Percentiles rank a stretch among this genome's conserved stretches.
Conservation (phyloP, 2,797 vertebrate genomes). For the Malurus leucopterus region DNA sequence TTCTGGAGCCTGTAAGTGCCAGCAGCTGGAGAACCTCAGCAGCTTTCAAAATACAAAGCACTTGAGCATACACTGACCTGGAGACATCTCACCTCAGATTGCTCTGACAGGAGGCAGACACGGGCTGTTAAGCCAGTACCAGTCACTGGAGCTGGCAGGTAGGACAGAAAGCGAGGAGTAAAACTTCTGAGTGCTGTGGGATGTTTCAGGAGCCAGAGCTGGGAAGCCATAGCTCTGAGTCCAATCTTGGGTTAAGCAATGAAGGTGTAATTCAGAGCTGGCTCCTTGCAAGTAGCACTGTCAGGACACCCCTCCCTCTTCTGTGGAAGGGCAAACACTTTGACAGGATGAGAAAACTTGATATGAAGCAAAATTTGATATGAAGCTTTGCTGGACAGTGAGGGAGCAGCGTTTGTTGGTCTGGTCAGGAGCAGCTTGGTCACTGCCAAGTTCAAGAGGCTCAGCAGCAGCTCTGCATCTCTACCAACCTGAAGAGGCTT, state of each 20-base stretch:
- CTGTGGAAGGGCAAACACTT: background rate
- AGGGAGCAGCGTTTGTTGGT: accelerated
- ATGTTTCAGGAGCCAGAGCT: background rate
- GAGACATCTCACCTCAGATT: background rate
- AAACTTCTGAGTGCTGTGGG: background rate
- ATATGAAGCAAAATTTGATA: background rate
- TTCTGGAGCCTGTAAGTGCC: background rate
- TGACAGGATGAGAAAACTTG: background rate
- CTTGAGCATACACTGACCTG: background rate
- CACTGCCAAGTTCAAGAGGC: background rate
- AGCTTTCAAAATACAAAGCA: background rate
- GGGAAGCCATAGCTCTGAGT: background rate
- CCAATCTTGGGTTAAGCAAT: background rate
- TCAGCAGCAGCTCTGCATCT: background rate
- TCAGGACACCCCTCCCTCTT: background rate
- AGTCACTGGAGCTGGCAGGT: accelerated
- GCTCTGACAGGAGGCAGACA: background rate
- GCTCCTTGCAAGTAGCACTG: background rate
- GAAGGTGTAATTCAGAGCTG: background rate
- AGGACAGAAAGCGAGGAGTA: background rate
- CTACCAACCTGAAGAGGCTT: background rate
- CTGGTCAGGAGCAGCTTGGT: background rate
- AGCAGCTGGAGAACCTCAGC: background rate
- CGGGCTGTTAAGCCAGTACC: background rate
- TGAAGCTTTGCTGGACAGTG: background rate